Base-by-base conservation (phyloP, 1,140 invertebrate genomes). In the Hycleus phaleratus region DNA sequence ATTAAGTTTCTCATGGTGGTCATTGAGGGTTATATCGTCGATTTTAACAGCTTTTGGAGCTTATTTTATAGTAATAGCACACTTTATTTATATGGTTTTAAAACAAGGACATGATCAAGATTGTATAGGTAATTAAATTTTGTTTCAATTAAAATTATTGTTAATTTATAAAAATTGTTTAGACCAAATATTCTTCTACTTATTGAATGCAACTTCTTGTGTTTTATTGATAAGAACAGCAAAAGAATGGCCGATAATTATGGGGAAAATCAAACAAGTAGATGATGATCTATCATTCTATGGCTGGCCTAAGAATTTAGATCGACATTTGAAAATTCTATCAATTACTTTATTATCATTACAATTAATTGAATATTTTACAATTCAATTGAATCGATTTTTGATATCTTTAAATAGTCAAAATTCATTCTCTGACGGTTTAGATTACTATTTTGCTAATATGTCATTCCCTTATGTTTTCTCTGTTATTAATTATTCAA, bases 381-480 rank as follows among this genome's bases (percentile, higher is more conserved):
- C 43, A 26, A 53, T 53, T 3, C 43, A 53, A 26, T 10, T 32
- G 6, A 45, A 32, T n/a, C 44, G 46, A 46, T 11, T 53, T 5
- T 18, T 45, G 1, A 45, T 32, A 46, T 40, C 51, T 44, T 24
- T 53, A 8, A 10, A 53, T 8, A 38, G 51, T 25, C 12, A 12
- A 45, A 42, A 45, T n/a, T 45, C 51, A 32, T 7, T 53, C 11
- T n/a, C 51, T 2, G 46, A 44, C 44, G 42, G 51, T 11, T 39
- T 32, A 9, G 51, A 53, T 46, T 45, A 53, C 8, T 53, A 46
- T n/a, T 45, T 43, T 10, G 51, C 45, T 11, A 53, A 53, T 25
- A 45, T 53, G 42, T 53, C 51, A n/a, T 53, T 45, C 10, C 51
- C 51, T 1, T 7, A 18, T 8, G 46, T 53, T 45, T 53, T 53